Evolutionary conservation across 2,113 vertebrate genomes (phyloP), one percentile per base, ranked within the genome.

Genomic region (Tyrannus savana): DNA sequence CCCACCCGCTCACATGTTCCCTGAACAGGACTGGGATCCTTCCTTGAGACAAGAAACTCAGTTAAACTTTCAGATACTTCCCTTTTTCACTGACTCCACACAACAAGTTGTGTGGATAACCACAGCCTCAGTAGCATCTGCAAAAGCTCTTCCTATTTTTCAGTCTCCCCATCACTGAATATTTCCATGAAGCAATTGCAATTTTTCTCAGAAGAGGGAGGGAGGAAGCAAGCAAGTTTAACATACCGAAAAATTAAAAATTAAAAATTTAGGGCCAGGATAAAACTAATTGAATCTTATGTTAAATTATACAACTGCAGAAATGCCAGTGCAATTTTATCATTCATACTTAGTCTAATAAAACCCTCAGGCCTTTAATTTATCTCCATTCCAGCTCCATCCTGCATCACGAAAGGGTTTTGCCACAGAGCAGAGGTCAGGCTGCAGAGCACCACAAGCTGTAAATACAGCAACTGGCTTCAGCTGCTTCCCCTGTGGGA

Each of bases 191-290:
- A 94, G 28, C 12, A 56, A 46, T 13, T 39, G 18, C 28, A 86
- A 72, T 23, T 37, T 71, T 74, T 77, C 50, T 50, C 56, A 79
- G 56, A 67, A 83, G 30, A 74, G 25, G 4, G 25, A 69, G 21
- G 9, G 12, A 31, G 9, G 12, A 10, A 49, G 47, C 23, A 24
- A 77, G 22, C 14, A 52, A 89, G 28, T 68, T 67, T 87, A 93
- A 74, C 27, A 82, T 69, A 93, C 37, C 75, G 68, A 86, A 89
- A 95, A 94, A 92, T 92, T 84, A 93, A 94, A 95, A 93, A 92
- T 93, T 82, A 93, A 94, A 95, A 93, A 92, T 93, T 82, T 62
- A 89, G 49, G 47, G 52, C n/a, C 44, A 84, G 64, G 63, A 75
- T 73, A 90, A 92, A 96, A 64, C 41, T 81, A 84, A 90, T 78